Evolutionary conservation across 2,888 invertebrate genomes (phyloP).

Genomic region (Micoletzkya japonica): DNA sequence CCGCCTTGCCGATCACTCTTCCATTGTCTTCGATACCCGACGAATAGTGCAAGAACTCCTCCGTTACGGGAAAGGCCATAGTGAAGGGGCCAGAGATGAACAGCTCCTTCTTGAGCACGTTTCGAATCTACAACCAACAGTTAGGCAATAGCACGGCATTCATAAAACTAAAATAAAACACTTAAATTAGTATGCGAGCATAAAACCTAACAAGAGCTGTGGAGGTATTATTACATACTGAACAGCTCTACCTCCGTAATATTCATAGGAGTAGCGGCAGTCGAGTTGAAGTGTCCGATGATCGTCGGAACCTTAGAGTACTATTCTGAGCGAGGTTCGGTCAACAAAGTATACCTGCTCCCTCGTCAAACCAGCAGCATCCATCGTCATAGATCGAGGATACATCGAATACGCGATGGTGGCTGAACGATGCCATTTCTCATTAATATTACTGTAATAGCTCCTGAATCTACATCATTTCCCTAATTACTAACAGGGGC

Average conservation of each 20-base stretch:
- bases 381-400: slow-evolving; percentile 60
- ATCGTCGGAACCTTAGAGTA: slow-evolving; percentile 53
- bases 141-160: neutral
- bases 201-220: neutral
- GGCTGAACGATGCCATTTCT: slow-evolving; percentile 37
- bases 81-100: slow-evolving; percentile 58
- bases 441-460: no score
- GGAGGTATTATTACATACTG: neutral
- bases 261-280: slow-evolving; percentile 42
- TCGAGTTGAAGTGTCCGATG: slow-evolving; percentile 59
- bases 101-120: slow-evolving; percentile 58
- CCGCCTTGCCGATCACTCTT: no score
- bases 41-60: slow-evolving; percentile 61
- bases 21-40: slow-evolving; percentile 34
- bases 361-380: slow-evolving; percentile 54
- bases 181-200: neutral
- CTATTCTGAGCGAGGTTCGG: neutral
- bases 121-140: slow-evolving; percentile 43
- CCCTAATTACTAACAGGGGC: no score
- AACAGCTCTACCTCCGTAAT: slow-evolving; percentile 31
- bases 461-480: no score
- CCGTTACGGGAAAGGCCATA: slow-evolving; percentile 62
- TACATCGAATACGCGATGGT: slow-evolving; percentile 62
- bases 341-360: slow-evolving; percentile 15
- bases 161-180: neutral